Conservation (phyloP, 2,113 vertebrate species). For the Passer montanus region DNA sequence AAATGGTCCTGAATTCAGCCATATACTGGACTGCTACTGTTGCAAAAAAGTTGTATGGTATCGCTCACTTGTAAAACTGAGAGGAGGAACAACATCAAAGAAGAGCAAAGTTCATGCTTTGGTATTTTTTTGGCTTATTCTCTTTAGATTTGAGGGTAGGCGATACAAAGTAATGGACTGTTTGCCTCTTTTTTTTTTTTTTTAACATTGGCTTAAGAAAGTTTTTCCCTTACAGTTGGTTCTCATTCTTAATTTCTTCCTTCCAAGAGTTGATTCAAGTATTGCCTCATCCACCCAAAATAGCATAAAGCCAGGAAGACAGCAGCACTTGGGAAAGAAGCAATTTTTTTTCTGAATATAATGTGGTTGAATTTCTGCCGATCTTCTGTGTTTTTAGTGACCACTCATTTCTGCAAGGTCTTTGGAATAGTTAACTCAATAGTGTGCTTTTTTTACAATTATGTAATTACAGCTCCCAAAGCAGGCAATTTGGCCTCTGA, state of each 20-base stretch:
- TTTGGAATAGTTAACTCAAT: neutral
- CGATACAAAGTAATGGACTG: neutral
- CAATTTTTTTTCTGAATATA: neutral
- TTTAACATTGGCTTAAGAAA: neutral
- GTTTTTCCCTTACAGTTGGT: neutral
- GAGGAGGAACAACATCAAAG: neutral
- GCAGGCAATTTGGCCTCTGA: neutral
- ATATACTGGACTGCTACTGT: neutral
- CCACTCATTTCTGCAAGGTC: neutral
- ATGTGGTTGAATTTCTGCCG: neutral
- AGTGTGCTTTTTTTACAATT: neutral
- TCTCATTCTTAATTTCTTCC: neutral
- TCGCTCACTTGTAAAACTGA: neutral
- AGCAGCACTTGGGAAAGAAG: neutral
- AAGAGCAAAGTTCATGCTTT: neutral
- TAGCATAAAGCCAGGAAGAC: neutral
- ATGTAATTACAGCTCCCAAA: neutral
- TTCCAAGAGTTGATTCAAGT: neutral
- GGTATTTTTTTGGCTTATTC: neutral
- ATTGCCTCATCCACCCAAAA: constrained; percentile 15
- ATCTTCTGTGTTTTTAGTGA: neutral
- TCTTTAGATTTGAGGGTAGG: neutral
- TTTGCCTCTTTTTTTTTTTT: neutral
- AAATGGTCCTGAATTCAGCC: neutral
- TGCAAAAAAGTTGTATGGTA: neutral